Evolutionary conservation across 2,797 vertebrate genomes (phyloP).

Genomic region (Sylvilagus floridanus): DNA sequence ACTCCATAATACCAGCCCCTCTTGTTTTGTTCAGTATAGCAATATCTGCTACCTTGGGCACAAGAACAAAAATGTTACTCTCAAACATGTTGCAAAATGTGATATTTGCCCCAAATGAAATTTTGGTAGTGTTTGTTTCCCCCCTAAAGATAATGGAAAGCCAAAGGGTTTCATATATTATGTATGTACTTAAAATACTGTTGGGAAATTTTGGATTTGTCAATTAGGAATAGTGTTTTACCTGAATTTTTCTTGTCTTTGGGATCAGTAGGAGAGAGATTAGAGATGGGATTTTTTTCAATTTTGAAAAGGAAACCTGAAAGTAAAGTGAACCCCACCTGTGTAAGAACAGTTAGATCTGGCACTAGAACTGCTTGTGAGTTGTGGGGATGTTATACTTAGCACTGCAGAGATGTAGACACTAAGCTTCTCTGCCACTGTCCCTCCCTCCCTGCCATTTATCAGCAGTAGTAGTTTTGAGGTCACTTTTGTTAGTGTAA

Average conservation of each 20-base stretch:
- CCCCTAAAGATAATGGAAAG: conserved; percentile 10
- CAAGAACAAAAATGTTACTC: conserved; percentile 51
- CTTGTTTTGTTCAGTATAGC: conserved; percentile 36
- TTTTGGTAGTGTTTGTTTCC: not conserved
- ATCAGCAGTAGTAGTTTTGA: not conserved
- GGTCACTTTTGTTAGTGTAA: not conserved
- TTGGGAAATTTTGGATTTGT: conserved; percentile 39
- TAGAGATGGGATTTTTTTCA: conserved; percentile 30
- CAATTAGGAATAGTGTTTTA: conserved; percentile 4
- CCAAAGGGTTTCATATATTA: not conserved
- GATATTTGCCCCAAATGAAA: not conserved
- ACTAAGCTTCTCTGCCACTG: fast-evolving
- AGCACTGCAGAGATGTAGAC: not conserved
- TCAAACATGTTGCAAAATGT: conserved; percentile 24
- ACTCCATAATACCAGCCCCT: no score
- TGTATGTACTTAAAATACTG: conserved; percentile 22
- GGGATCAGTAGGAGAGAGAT: conserved; percentile 12
- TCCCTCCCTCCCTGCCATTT: no score
- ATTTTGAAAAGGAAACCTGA: conserved; percentile 54
- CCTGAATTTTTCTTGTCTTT: conserved; percentile 45
- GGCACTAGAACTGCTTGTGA: not conserved
- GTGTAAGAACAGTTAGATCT: not conserved
- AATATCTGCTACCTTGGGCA: conserved; percentile 37
- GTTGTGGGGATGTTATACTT: not conserved
- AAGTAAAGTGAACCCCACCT: not conserved